phyloP scores from a whole-genome alignment of 2,113 vertebrate genomes.

The Triplophysa dalaica region DNA sequence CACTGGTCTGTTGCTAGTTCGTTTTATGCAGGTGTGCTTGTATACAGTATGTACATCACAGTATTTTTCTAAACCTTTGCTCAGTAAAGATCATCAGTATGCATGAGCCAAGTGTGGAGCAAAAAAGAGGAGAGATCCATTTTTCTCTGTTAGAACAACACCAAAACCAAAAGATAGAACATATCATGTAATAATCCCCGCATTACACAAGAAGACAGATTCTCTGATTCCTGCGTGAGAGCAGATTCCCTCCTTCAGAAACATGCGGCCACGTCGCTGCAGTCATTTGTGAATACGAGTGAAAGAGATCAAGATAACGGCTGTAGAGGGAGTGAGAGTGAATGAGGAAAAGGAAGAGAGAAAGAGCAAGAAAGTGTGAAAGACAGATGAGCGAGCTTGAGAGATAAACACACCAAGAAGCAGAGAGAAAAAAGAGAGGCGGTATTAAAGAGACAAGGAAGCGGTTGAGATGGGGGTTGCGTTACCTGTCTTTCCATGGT shows the following conservation, averaged over 20 bases:
- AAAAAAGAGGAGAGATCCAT: not conserved
- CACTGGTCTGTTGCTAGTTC: conserved; percentile 63
- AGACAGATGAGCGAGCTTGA: conserved; percentile 6
- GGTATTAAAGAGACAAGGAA: not conserved
- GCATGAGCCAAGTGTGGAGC: conserved; percentile 1
- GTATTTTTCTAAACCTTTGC: conserved; percentile 50
- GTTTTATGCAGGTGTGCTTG: conserved; percentile 37
- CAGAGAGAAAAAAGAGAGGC: conserved; percentile 33
- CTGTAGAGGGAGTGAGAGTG: not conserved
- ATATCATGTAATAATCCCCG: not conserved
- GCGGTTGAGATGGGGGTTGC: conserved; percentile 32
- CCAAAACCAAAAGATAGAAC: not conserved
- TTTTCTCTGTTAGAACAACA: conserved; percentile 3
- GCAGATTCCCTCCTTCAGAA: conserved; percentile 4
- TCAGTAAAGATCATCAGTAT: conserved; percentile 44
- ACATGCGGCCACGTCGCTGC: not conserved
- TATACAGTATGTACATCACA: not conserved
- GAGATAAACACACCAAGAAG: not conserved
- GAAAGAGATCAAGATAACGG: not conserved
- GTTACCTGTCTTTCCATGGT: conserved; percentile 41
- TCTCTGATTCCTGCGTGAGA: conserved; percentile 1
- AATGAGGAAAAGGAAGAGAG: too few species aligned
- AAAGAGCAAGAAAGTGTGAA: conserved; percentile 31
- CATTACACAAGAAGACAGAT: not conserved
- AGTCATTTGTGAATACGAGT: conserved; percentile 28